phyloP scores from a whole-genome alignment of 2,888 invertebrate species.

The Penaeus monodon region DNA sequence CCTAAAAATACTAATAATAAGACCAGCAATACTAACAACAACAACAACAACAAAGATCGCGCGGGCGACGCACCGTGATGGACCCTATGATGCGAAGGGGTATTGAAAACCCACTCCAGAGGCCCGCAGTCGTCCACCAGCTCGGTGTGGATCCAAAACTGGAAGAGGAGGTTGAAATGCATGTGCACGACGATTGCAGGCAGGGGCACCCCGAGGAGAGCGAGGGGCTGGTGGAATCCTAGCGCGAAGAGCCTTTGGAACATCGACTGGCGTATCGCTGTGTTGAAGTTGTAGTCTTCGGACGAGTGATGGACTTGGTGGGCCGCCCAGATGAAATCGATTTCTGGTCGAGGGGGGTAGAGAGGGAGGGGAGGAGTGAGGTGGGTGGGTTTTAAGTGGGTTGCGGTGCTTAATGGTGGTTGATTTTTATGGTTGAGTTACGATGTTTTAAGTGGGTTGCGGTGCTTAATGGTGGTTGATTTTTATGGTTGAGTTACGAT shows the following conservation, averaged over 20 bases:
- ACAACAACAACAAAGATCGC: too few species aligned
- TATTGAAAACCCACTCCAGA: slow-evolving; percentile 87
- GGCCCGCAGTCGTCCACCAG: slow-evolving; percentile 84
- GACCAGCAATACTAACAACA: too few species aligned
- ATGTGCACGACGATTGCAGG: slow-evolving; percentile 85
- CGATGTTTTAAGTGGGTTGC: too few species aligned
- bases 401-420: too few species aligned
- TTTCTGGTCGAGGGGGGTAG: slow-evolving; percentile 71
- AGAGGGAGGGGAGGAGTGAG: too few species aligned
- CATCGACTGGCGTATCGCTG: slow-evolving; percentile 84
- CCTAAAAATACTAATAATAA: too few species aligned
- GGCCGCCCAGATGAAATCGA: slow-evolving; percentile 88
- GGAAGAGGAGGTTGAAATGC: slow-evolving; percentile 89
- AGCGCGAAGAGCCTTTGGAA: slow-evolving; percentile 73
- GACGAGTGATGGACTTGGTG: slow-evolving; percentile 93
- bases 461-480: too few species aligned
- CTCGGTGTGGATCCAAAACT: slow-evolving; percentile 94
- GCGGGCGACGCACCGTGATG: slow-evolving; percentile 78
- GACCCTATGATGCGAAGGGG: slow-evolving; percentile 89
- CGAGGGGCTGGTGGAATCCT: slow-evolving; percentile 71
- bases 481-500: too few species aligned
- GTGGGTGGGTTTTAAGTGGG: too few species aligned
- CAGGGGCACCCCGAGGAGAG: slow-evolving; percentile 81
- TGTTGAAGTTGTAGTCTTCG: slow-evolving; percentile 88
- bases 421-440: too few species aligned